Percentiles rank a stretch among this genome's conserved stretches.
These are phyloP conservation scores for Hipposideros larvatus DNA, from an alignment of 2,797 vertebrate species.

Conservation along the genomic window DNA sequence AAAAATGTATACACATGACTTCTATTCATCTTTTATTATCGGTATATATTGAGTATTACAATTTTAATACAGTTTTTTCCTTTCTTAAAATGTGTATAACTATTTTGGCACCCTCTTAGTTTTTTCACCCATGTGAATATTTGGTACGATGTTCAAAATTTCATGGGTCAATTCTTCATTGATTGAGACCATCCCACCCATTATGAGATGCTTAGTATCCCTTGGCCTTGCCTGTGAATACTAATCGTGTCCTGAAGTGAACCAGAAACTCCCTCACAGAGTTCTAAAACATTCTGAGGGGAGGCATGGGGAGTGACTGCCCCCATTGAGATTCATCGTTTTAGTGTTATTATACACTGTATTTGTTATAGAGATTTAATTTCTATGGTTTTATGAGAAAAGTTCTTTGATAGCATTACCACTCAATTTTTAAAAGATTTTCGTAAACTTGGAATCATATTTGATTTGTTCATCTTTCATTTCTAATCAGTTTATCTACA, in stretches of 20 bases:
- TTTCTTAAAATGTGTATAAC: no score
- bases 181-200: not conserved
- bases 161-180: not conserved
- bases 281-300: not conserved
- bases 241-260: not conserved
- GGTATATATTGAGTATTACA: no score
- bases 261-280: not conserved
- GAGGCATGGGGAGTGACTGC: not conserved
- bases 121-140: not conserved
- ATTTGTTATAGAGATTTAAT: constrained; percentile 34
- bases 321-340: constrained; percentile 2
- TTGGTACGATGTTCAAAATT: not conserved
- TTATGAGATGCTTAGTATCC: not conserved
- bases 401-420: not conserved
- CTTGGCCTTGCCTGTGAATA: not conserved
- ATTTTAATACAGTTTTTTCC: no score
- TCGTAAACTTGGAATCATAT: not conserved
- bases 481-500: not conserved
- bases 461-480: constrained; percentile 41
- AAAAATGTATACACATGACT: no score
- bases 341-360: not conserved
- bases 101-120: not conserved
- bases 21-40: no score
- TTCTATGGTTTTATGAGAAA: not conserved
- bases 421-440: not conserved